Evolutionary conservation across 2,113 vertebrate genomes (phyloP), one percentile per base, ranked within the genome.

Genomic region (Myiagra hebetior): DNA sequence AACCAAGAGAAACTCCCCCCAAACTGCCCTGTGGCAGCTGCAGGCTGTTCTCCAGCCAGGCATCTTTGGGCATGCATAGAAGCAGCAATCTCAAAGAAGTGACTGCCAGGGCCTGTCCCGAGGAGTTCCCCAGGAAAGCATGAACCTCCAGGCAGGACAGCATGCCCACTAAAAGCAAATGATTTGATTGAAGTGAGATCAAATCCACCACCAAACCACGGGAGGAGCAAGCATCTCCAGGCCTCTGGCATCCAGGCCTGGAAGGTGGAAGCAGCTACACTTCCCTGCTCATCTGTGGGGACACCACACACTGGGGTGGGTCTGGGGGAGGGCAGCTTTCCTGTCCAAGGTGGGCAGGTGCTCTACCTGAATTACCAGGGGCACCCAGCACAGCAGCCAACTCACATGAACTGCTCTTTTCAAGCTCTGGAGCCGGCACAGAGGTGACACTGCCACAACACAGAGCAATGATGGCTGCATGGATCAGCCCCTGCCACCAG

Each of bases 371-470:
- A 5, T 39, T 37, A 44, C 24, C 3, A 7, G 16, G 33, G 23
- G 20, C 37, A 31, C 22, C 33, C 35, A 67, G 47, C 67, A 30
- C 49, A 72, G 84, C 56, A 89, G 39, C 31, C 4, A 0, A 1
- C 42, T 74, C 4, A 0, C 28, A 4, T 30, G 15, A 6, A 2
- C 0, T 7, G 27, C 9, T 35, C 8, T 1, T 23, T 44, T 17
- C 56, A 35, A 37, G 73, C 27, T 39, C 46, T 1, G 0, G 15
- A 39, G 13, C 63, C 7, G 6, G 57, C 37, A 69, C 44, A 65
- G 74, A 42, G 59, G 26, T 57, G 7, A 3, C 13, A 22, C 37
- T 37, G 37, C 30, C 2, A 0, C 33, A 17, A 20, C 60, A 49
- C 1, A 5, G 39, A 44, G 16, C 0, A 1, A 7, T 33, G 41